phyloP scores from a whole-genome alignment of 2,113 vertebrate species.

The Entelurus aequoreus region DNA sequence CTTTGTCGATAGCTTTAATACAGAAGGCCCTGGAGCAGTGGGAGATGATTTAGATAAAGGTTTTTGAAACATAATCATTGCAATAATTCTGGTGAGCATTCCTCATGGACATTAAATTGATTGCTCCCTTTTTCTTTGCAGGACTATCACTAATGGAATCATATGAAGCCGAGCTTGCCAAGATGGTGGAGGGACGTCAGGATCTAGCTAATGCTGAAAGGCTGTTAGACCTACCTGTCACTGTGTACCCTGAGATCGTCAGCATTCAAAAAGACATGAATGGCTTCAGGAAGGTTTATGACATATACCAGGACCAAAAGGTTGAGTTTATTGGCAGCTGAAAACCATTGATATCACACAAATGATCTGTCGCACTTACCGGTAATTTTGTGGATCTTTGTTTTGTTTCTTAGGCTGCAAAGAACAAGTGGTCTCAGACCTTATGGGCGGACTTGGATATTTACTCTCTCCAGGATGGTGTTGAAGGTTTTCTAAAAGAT shows the following conservation, averaged over 20 bases:
- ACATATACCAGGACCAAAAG: slow-evolving; percentile 77
- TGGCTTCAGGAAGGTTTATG: slow-evolving; percentile 78
- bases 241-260: slow-evolving; percentile 75
- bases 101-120: not conserved
- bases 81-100: not conserved
- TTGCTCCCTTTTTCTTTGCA: slow-evolving; percentile 40
- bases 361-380: not conserved
- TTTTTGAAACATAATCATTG: slow-evolving; percentile 35
- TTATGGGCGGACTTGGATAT: slow-evolving; percentile 89
- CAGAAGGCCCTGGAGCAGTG: slow-evolving; percentile 82
- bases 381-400: not conserved
- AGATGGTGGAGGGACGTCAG: slow-evolving; percentile 65
- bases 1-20: slow-evolving; percentile 78
- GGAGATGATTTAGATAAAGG: slow-evolving; percentile 88
- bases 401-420: slow-evolving; percentile 73
- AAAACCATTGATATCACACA: not conserved
- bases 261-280: slow-evolving; percentile 81
- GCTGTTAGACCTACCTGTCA: slow-evolving; percentile 81
- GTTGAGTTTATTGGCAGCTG: slow-evolving; percentile 29
- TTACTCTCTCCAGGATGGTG: slow-evolving; percentile 83
- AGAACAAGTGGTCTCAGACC: slow-evolving; percentile 88
- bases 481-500: slow-evolving; percentile 77
- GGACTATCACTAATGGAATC: slow-evolving; percentile 73
- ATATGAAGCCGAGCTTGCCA: slow-evolving; percentile 77
- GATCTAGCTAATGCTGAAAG: slow-evolving; percentile 83